These are phyloP conservation scores for Hemicentrotus pulcherrimus DNA, from an alignment of 35 echinoderm and acorn worm species.

Conservation along the genomic window DNA sequence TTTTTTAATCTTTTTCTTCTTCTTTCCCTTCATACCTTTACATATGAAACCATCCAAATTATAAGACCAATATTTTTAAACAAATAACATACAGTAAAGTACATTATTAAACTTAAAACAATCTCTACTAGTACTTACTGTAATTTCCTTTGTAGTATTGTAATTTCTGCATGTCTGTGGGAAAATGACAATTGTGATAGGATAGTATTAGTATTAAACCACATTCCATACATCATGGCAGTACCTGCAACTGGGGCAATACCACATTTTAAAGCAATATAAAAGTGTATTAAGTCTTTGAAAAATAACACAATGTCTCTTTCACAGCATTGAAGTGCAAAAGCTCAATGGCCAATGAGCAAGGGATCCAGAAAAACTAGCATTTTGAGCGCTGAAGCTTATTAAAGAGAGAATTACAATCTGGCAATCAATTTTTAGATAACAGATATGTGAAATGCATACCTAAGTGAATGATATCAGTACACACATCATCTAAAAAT, in stretches of 20 bases:
- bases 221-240: neutral
- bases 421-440: neutral
- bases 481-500: conserved; percentile 97
- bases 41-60: no score
- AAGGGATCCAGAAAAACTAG: no score
- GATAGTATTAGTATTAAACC: neutral
- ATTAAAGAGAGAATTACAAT: no score
- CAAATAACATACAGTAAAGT: no score
- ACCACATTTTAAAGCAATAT: neutral
- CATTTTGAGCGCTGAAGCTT: no score
- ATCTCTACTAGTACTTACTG: conserved; percentile 85
- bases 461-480: conserved; percentile 99
- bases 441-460: neutral
- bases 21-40: no score
- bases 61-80: no score
- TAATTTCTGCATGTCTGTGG: conserved; percentile 86
- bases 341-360: neutral
- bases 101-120: neutral
- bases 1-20: no score
- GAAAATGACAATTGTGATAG: neutral
- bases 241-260: neutral
- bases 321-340: neutral
- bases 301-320: neutral
- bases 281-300: neutral
- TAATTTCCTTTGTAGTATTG: conserved; percentile 98